Percentiles rank a stretch among this genome's conserved stretches.
Conservation (phyloP, 2,797 vertebrate species). For the Schizothorax lantsangensis region DNA sequence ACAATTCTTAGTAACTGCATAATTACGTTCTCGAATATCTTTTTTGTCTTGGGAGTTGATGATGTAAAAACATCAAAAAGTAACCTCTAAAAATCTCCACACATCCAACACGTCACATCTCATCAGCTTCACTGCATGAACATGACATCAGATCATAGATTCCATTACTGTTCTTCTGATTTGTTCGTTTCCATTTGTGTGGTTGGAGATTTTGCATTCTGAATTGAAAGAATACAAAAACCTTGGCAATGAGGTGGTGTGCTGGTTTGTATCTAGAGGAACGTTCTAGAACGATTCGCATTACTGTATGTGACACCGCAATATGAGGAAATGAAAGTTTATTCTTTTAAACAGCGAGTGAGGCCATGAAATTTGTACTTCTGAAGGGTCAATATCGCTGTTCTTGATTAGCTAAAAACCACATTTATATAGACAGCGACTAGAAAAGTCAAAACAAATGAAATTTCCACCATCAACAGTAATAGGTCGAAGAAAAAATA, state of each 20-base stretch:
- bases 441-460: slow-evolving; percentile 9
- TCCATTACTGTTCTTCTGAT: slow-evolving; percentile 6
- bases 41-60: slow-evolving; percentile 25
- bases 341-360: slow-evolving; percentile 15
- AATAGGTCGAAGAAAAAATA: slow-evolving; percentile 1
- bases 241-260: neutral
- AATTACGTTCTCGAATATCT: slow-evolving; percentile 11
- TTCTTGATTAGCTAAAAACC: slow-evolving; percentile 2
- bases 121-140: slow-evolving; percentile 4
- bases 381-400: slow-evolving; percentile 9
- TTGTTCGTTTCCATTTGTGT: neutral
- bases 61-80: slow-evolving; percentile 15
- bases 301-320: neutral
- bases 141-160: slow-evolving; percentile 22
- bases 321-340: slow-evolving; percentile 12
- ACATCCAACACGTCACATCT: slow-evolving; percentile 1
- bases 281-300: neutral
- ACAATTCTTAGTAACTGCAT: neutral
- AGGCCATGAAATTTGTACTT: neutral
- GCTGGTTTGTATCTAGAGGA: slow-evolving; percentile 16
- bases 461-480: slow-evolving; percentile 4
- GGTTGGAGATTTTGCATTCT: slow-evolving; percentile 9
- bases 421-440: slow-evolving; percentile 1
- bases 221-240: neutral
- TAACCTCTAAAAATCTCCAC: slow-evolving; percentile 10